Evolutionary conservation across 1,140 invertebrate species (phyloP).

Genomic region (Vanessa tameamea): DNA sequence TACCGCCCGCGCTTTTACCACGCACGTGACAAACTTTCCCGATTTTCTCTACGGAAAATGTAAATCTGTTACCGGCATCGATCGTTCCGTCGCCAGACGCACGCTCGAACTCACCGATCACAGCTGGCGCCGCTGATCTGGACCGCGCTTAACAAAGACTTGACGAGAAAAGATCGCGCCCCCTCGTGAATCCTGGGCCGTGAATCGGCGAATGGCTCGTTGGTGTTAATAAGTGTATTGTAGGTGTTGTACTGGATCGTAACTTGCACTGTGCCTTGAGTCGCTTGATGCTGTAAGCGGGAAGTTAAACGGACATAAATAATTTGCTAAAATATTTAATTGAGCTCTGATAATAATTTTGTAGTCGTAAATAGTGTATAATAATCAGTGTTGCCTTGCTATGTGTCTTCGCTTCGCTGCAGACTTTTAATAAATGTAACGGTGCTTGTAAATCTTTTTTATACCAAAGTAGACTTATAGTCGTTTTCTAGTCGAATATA

Average conservation of each 20-base stretch:
- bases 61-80: slow-evolving; percentile 77
- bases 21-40: slow-evolving; percentile 74
- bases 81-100: slow-evolving; percentile 69
- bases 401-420: slow-evolving; percentile 78
- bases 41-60: slow-evolving; percentile 77
- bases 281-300: slow-evolving; percentile 51
- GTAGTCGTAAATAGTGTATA: slow-evolving; percentile 52
- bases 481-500: slow-evolving; percentile 24
- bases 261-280: slow-evolving; percentile 69
- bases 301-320: slow-evolving; percentile 48
- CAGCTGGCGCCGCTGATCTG: slow-evolving; percentile 72
- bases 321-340: slow-evolving; percentile 56
- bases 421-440: slow-evolving; percentile 62
- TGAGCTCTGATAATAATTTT: slow-evolving; percentile 60
- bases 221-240: slow-evolving; percentile 68
- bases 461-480: slow-evolving; percentile 31
- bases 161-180: slow-evolving; percentile 49
- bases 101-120: slow-evolving; percentile 65
- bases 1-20: slow-evolving; percentile 56
- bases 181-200: slow-evolving; percentile 52
- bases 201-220: slow-evolving; percentile 48
- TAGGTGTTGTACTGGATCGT: slow-evolving; percentile 68
- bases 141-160: slow-evolving; percentile 72
- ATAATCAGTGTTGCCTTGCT: slow-evolving; percentile 77
- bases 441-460: slow-evolving; percentile 62